Evolutionary conservation across 2,797 vertebrate species (phyloP), one percentile per base, ranked within the genome.

Genomic region (Crypturellus tataupa): DNA sequence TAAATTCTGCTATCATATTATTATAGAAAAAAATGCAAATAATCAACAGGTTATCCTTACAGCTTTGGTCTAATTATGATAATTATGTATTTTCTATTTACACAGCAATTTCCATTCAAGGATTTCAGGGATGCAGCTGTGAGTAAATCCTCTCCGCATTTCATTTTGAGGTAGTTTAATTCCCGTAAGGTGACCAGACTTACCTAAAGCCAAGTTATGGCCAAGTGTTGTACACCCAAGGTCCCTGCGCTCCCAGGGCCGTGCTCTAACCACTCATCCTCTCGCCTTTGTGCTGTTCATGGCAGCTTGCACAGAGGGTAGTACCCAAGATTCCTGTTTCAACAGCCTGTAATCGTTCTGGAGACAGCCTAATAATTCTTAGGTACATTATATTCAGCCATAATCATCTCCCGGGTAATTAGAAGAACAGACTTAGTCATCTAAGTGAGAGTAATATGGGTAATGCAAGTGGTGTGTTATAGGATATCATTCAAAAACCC

Each of bases 381-480:
- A 95, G 88, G 93, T 93, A 89, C 88, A 94, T 96, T 94, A 95
- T 85, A 65, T 40, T 92, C 84, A 89, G 40, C 78, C 75, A 85
- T 89, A 94, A 95, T 87, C 29, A 92, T 80, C 76, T 85, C 79
- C 51, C 87, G 65, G 65, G 82, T 93, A 94, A 94, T 94, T 94
- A 94, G 89, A 35, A 84, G 80, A 91, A 88, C 18, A 95, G 85
- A 86, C n/a, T 95, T 93, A 95, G 94, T 94, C 95, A 94, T 95
- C 91, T 93, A 89, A 95, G 80, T 94, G 91, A 94, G 73, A 63
- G 91, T 91, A 95, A 96, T 90, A 91, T 18, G 76, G 73, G 73
- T 75, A 92, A 85, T 83, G 12, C 55, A 89, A 96, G 39, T 84
- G 59, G 39, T 47, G 67, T 79, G 49, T 67, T 94, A 86, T 10